Base-by-base conservation (phyloP, 2,113 vertebrate genomes). In the Ictalurus punctatus region DNA sequence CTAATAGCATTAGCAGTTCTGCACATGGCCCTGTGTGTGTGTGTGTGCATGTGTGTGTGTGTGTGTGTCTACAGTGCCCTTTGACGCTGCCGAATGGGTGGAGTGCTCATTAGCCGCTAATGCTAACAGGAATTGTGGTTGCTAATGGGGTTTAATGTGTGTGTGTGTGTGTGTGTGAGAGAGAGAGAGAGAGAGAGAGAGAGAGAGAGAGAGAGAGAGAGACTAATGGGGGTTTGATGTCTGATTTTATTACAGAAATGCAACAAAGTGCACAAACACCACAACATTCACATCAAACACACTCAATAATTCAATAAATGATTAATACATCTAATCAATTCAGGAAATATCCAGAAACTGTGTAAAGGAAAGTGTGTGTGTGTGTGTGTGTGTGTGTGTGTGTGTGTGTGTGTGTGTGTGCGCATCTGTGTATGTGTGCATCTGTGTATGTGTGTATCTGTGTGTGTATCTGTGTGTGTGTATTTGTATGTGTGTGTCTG, bases 101-200 rank as follows among this genome's bases (percentile, higher is more conserved):
- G 44, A 37, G 84, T 83, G 56, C 48, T 73, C 67, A 71, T 85
- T 54, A 85, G 67, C 84, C 13, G 44, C 27, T 85, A 16, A 37
- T 25, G 69, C 69, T 86, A 76, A 76, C 54, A 86, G 67, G 84
- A 86, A 74, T 59, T 78, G 73, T 63, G 85, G 71, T 78, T 61
- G 14, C 37, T 78, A 78, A 78, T 78, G 71, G 30, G 73, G 2
- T 16, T 86, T 44, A n/a, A 0, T 79, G 37, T 63, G 85, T 63
- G 37, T 86, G 61, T 84, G 58, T 44, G 79, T 80, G 78, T 27
- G 48, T n/a, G 27, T 25, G n/a, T 8, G 40, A 5, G 40, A 44
- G 40, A 44, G 40, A 44, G 40, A 44, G 40, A 44, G 40, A 44
- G 40, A 9, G 71, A 71, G 40, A 54, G 37, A 40, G 27, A 21